A percentile compares a stretch with the other conserved stretches of the same genome.
These are phyloP conservation scores for Channa striata DNA, from an alignment of 2,797 vertebrate species.

Conservation along the genomic window DNA sequence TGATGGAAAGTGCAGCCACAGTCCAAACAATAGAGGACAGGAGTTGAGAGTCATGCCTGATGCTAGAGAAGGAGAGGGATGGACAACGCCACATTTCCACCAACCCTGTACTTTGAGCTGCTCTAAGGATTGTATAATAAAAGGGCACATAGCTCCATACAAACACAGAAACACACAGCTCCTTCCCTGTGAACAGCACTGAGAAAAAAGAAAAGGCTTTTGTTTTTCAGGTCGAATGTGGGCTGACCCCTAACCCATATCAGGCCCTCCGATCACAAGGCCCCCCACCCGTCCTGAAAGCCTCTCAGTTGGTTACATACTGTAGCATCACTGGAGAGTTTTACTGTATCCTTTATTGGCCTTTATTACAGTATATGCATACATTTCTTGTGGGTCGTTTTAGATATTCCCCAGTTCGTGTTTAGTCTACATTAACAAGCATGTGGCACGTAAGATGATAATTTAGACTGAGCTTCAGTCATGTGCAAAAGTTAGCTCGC, in stretches of 20 bases:
- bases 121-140: slow-evolving; percentile 81
- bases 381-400: not conserved
- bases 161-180: slow-evolving; percentile 72
- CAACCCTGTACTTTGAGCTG: slow-evolving; percentile 82
- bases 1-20: slow-evolving; percentile 67
- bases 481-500: no score
- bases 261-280: slow-evolving; percentile 74
- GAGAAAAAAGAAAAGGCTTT: slow-evolving; percentile 68
- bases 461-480: not conserved
- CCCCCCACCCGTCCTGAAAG: slow-evolving; percentile 62
- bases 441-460: not conserved
- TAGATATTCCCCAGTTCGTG: slow-evolving; percentile 6
- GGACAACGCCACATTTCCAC: slow-evolving; percentile 70
- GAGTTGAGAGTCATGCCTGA: slow-evolving; percentile 72
- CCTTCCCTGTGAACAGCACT: slow-evolving; percentile 73
- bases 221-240: slow-evolving; percentile 74
- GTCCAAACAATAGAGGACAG: slow-evolving; percentile 75
- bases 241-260: slow-evolving; percentile 76
- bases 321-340: slow-evolving; percentile 5
- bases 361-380: not conserved
- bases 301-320: slow-evolving; percentile 41
- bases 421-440: slow-evolving; percentile 28
- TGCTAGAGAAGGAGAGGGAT: slow-evolving; percentile 76
- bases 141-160: slow-evolving; percentile 70
- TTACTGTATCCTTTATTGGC: not conserved